A percentile compares a stretch with the other conserved stretches of the same genome.
phyloP scores from a whole-genome alignment of 2,888 invertebrate species.

The Caenorhabditis doughertyi region DNA sequence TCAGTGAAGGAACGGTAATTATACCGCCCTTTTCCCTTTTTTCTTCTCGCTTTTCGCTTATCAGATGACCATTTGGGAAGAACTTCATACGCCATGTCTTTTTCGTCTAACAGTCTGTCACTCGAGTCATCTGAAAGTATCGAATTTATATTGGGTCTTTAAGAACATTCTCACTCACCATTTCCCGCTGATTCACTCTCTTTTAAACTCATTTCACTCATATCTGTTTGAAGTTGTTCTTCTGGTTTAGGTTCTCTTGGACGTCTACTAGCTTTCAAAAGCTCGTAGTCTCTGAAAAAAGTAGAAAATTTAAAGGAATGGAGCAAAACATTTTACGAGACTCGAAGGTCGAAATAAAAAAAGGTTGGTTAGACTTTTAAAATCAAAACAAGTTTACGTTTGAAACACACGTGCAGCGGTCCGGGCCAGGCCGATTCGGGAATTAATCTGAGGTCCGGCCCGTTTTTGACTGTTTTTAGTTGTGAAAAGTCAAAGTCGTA shows the following conservation, averaged over 20 bases:
- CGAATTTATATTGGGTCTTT: background rate
- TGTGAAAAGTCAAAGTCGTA: too few relatives aligned
- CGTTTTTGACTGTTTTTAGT: too few relatives aligned
- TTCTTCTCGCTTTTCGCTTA: constrained; percentile 11
- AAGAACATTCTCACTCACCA: background rate
- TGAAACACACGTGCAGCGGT: too few relatives aligned
- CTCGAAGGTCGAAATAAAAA: too few relatives aligned
- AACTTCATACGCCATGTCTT: constrained; percentile 27
- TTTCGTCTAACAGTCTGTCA: constrained; percentile 11
- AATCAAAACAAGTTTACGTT: too few relatives aligned
- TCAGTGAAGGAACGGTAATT: constrained; percentile 47
- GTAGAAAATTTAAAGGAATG: background rate
- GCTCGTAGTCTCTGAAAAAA: constrained; percentile 53
- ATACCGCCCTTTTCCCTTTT: constrained; percentile 15
- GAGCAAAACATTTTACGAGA: background rate
- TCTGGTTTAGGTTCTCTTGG: constrained; percentile 14
- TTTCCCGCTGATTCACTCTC: background rate
- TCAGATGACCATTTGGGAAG: constrained; percentile 29
- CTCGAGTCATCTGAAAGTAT: background rate
- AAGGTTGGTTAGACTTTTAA: too few relatives aligned
- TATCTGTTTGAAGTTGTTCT: constrained; percentile 24
- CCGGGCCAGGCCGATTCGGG: too few relatives aligned
- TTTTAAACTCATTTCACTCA: constrained; percentile 41
- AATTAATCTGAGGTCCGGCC: too few relatives aligned
- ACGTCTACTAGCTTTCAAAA: constrained; percentile 42